phyloP scores from a whole-genome alignment of 2,113 vertebrate species.

The Pedionomus torquatus region DNA sequence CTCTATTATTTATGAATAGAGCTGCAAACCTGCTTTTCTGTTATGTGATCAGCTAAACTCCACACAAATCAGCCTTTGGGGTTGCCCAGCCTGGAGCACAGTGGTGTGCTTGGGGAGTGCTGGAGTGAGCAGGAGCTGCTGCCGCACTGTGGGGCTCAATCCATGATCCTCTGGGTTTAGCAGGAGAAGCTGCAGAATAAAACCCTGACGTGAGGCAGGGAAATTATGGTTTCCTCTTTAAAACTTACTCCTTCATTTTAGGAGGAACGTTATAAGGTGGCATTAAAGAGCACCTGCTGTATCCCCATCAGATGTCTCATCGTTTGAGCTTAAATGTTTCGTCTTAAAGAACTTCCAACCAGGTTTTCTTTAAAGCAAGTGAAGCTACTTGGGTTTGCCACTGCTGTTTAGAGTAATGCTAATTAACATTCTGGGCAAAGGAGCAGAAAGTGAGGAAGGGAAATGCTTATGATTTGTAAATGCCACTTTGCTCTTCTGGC shows the following conservation, averaged over 20 bases:
- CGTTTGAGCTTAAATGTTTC: not conserved
- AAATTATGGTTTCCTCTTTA: not conserved
- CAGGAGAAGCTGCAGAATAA: not conserved
- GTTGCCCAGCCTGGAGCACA: not conserved
- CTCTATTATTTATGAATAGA: not conserved
- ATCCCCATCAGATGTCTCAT: not conserved
- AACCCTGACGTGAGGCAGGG: not conserved
- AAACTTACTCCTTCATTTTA: not conserved
- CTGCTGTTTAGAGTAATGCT: constrained; percentile 7
- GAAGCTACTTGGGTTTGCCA: not conserved
- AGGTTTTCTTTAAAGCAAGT: not conserved
- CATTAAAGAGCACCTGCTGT: constrained; percentile 27
- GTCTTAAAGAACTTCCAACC: not conserved
- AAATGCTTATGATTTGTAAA: constrained; percentile 56
- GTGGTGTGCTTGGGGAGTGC: not conserved
- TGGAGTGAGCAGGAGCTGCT: not conserved
- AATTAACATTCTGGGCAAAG: constrained; percentile 59
- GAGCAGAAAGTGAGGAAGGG: not conserved
- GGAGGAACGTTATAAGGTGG: not conserved
- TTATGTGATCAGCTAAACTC: not conserved
- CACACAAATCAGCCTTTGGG: not conserved
- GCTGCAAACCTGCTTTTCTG: not conserved
- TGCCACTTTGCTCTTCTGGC: constrained; percentile 44
- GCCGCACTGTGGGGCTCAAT: not conserved
- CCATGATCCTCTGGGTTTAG: not conserved